Evolutionary conservation across 92 coral and sea anemone genomes (phyloP), one percentile per base, ranked within the genome.

Genomic region (Epizoanthus ramosus): DNA sequence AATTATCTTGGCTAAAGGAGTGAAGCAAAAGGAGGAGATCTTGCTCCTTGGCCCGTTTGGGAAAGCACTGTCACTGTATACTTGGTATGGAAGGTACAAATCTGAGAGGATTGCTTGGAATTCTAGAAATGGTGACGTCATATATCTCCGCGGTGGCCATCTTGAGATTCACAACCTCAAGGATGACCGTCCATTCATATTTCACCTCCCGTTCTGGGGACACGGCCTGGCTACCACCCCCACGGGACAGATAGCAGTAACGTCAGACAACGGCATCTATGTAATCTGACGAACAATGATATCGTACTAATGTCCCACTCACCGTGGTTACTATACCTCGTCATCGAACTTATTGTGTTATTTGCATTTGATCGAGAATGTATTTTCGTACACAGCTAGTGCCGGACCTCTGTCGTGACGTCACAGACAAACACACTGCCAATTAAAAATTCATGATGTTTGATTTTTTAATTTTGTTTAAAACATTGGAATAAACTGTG

Each of bases 121-220:
- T 50, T 28, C 76, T 24, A 71, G n/a, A 47, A 71, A 71, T 43
- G 76, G 76, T 43, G 60, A 21, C 35, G 76, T 71, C 35, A 71
- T 71, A n/a, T 52, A 33, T 57, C 31, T 47, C 57, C 25, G 58
- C 41, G 23, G 14, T 41, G 31, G 17, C 4, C 8, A n/a, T 17
- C 24, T 71, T 47, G 54, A 47, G 54, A 47, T 47, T 47, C 54
- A 47, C 54, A 47, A 47, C 54, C 54, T 47, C 2, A 47, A 47
- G 54, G 54, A 47, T 0, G 54, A 47, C 15, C 54, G 31, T 45
- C 75, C 75, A 41, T 41, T 71, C 57, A 0, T 17, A n/a, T 45
- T 71, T 39, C 50, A 16, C 33, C 58, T 71, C 31, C 57, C 57
- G 1, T 12, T 35, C n/a, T 6, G 19, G 45, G 58, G 58, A 37